A percentile compares a stretch with the other conserved stretches of the same genome.
phyloP scores from a whole-genome alignment of 1,140 invertebrate genomes.

The Lithobius niger region DNA sequence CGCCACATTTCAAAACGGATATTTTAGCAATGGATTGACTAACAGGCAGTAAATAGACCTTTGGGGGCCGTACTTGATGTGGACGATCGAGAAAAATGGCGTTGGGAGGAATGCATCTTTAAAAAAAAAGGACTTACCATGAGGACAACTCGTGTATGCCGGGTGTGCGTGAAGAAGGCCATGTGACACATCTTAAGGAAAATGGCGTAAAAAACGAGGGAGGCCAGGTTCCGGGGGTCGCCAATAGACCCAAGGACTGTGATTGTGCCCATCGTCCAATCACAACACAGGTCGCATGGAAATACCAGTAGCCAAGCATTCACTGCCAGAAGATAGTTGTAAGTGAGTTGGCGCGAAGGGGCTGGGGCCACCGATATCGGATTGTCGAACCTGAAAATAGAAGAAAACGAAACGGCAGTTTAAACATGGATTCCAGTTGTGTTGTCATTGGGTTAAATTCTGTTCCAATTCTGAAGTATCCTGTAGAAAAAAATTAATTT shows the following conservation, averaged over 20 bases:
- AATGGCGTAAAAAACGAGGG: conserved; percentile 51
- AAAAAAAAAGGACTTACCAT: conserved; percentile 57
- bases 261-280: conserved; percentile 98
- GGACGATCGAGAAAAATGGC: no score
- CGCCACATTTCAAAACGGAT: no score
- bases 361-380: conserved; percentile 66
- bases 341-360: conserved; percentile 75
- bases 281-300: conserved; percentile 86
- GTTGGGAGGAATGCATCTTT: no score
- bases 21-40: no score
- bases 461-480: no score
- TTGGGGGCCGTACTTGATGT: no score
- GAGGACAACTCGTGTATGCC: conserved; percentile 55
- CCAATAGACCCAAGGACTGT: conserved; percentile 62
- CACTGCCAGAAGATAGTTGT: conserved; percentile 79
- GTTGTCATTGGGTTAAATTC: no score
- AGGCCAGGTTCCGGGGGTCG: conserved; percentile 74
- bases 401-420: conserved; percentile 12
- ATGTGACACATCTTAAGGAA: conserved; percentile 47
- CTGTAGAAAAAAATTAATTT: no score
- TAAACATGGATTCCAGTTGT: no score
- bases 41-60: no score
- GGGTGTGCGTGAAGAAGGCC: conserved; percentile 46
- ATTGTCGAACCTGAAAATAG: conserved; percentile 67
- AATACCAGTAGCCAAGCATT: conserved; percentile 82